A percentile compares a stretch with the other conserved stretches of the same genome.
phyloP scores from a whole-genome alignment of 2,113 vertebrate genomes.

The Entelurus aequoreus region DNA sequence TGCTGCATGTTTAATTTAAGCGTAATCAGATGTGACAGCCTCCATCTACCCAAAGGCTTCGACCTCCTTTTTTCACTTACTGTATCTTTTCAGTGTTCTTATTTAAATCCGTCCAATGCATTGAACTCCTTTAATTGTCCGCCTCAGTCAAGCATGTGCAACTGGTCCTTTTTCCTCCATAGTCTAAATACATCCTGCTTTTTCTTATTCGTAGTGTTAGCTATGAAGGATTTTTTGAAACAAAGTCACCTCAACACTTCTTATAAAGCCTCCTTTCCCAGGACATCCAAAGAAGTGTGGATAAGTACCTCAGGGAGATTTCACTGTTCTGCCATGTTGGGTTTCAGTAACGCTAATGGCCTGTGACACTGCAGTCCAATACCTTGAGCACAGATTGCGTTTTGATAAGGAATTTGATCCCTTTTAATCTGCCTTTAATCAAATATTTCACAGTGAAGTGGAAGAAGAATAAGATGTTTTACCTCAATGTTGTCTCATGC shows the following conservation, averaged over 20 bases:
- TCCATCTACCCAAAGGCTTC: neutral
- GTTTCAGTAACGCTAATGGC: constrained; percentile 36
- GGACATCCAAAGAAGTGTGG: constrained; percentile 36
- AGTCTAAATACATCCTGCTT: constrained; percentile 11
- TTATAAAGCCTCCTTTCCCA: constrained; percentile 32
- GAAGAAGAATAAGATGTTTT: constrained; percentile 8
- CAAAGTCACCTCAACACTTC: constrained; percentile 6
- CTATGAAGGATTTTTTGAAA: constrained; percentile 9
- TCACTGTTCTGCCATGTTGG: constrained; percentile 37
- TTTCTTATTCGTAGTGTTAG: constrained; percentile 19
- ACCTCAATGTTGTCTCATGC: neutral
- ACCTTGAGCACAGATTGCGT: constrained; percentile 15
- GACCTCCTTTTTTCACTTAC: constrained; percentile 8
- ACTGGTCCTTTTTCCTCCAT: constrained; percentile 4
- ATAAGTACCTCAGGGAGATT: constrained; percentile 37
- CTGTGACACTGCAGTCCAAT: constrained; percentile 25
- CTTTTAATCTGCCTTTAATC: constrained; percentile 60
- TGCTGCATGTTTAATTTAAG: constrained; percentile 5
- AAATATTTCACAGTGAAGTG: constrained; percentile 18
- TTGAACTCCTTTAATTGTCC: constrained; percentile 12
- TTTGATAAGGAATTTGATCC: constrained; percentile 46
- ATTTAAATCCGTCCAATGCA: neutral
- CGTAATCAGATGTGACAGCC: neutral
- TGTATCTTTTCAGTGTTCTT: constrained; percentile 5
- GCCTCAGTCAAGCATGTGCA: constrained; percentile 4